These are phyloP conservation scores for Cosmorhoe ocellata DNA, from an alignment of 2,888 invertebrate species.

Conservation along the genomic window DNA sequence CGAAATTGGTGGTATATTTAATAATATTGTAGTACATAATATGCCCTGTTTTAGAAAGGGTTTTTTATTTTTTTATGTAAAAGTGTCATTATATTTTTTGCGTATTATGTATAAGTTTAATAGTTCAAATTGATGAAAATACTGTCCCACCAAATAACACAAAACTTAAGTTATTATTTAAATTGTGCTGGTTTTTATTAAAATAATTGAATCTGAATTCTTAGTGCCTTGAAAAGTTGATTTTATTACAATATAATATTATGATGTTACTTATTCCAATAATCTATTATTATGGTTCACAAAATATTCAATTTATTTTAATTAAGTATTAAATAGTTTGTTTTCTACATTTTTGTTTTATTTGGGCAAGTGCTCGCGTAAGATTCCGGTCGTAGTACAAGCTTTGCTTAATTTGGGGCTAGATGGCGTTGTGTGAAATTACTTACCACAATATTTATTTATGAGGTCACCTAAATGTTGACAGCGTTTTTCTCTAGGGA, in stretches of 20 bases:
- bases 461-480: too few relatives aligned
- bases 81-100: not conserved
- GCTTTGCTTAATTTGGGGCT: too few relatives aligned
- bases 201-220: not conserved
- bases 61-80: not conserved
- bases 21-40: not conserved
- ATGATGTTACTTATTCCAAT: slow-evolving; percentile 4
- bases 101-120: too few relatives aligned
- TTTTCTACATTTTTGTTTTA: slow-evolving; percentile 16
- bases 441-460: too few relatives aligned
- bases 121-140: not conserved
- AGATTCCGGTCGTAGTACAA: too few relatives aligned
- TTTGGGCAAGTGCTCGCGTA: not conserved
- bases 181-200: not conserved
- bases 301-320: slow-evolving; percentile 11
- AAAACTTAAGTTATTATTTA: too few relatives aligned
- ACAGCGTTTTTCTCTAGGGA: too few relatives aligned
- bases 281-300: not conserved
- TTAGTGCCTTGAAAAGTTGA: slow-evolving; percentile 5
- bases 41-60: too few relatives aligned
- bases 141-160: slow-evolving; percentile 2
- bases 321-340: slow-evolving; percentile 21
- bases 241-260: not conserved
- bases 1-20: slow-evolving; percentile 2
- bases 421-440: too few relatives aligned